Base-by-base conservation (phyloP, 2,797 vertebrate species). In the Peromyscus melanophrys region DNA sequence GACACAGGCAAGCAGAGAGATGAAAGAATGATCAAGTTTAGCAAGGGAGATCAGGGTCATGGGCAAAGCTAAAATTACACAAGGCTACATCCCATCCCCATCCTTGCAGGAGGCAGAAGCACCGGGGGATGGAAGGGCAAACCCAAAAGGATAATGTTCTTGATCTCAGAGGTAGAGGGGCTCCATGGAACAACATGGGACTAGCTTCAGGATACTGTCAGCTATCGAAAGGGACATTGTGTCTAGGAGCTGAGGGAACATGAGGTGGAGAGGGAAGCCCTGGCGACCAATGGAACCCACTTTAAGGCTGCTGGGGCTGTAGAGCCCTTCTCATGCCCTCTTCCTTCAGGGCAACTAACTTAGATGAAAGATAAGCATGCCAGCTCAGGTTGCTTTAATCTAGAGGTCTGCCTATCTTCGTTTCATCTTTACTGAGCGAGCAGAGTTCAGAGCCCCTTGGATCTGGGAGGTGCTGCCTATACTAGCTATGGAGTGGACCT, bases 241-340 rank as follows among this genome's bases (percentile, higher is more conserved):
- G 0, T 7, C 9, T 61, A 23, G 27, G 3, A 16, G 14, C 10
- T 40, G 4, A 29, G 31, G 25, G 11, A 25, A 10, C 6, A 1
- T 34, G 40, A 21, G 29, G 9, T 57, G 19, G 25, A 21, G 3
- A 52, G 59, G 11, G 16, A 46, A n/a, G 49, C 6, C 9, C 2
- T 19, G 52, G 52, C 43, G 2, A 52, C 43, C 31, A 46, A 29
- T 11, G 21, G 25, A 67, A 43, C 73, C 11, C 37, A 40, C 11
- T 23, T 49, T 52, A 25, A 9, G 27, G 61, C 31, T 37, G 23
- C n/a, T 43, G 1, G 5, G 27, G 1, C 63, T 49, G 13, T 29
- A 55, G 63, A 87, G 52, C 4, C 23, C 40, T 13, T 5, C n/a
- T 7, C 4, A 25, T 37, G 23, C 8, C 23, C 29, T 65, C 57